Conservation (phyloP, 1,140 invertebrate species). For the Trissolcus basalis region DNA sequence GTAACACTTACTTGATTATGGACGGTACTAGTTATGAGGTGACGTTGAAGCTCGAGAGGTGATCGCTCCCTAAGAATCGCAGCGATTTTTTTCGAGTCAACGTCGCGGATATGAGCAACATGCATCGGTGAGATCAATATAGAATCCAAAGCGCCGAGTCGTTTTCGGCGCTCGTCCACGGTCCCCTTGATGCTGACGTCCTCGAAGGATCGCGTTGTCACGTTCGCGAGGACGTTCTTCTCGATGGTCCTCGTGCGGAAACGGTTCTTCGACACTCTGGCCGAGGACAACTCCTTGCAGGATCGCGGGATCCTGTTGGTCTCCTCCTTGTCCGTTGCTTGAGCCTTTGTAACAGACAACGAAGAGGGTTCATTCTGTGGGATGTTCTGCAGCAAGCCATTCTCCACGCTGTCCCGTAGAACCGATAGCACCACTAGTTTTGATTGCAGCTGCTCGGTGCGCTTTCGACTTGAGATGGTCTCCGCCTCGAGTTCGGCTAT, state of each 20-base stretch:
- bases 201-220: constrained; percentile 51
- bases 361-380: constrained; percentile 48
- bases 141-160: constrained; percentile 72
- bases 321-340: constrained; percentile 20
- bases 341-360: background rate
- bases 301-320: constrained; percentile 56
- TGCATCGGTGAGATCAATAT: constrained; percentile 70
- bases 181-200: constrained; percentile 63
- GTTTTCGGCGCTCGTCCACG: constrained; percentile 67
- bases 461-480: constrained; percentile 79
- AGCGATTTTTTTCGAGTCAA: constrained; percentile 84
- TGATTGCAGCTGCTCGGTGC: constrained; percentile 80
- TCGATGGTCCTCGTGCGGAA: constrained; percentile 75
- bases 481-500: constrained; percentile 85
- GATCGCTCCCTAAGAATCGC: constrained; percentile 89
- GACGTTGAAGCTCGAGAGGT: constrained; percentile 87
- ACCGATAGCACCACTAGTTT: constrained; percentile 78
- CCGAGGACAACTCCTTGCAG: constrained; percentile 57
- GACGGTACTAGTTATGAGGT: constrained; percentile 87
- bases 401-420: constrained; percentile 80
- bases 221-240: constrained; percentile 70
- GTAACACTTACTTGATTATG: constrained; percentile 84
- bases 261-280: constrained; percentile 68
- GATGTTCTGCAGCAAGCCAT: constrained; percentile 77
- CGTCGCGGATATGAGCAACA: constrained; percentile 64